These are phyloP conservation scores for Elysia chlorotica DNA, from an alignment of 1,140 invertebrate genomes.

Conservation along the genomic window DNA sequence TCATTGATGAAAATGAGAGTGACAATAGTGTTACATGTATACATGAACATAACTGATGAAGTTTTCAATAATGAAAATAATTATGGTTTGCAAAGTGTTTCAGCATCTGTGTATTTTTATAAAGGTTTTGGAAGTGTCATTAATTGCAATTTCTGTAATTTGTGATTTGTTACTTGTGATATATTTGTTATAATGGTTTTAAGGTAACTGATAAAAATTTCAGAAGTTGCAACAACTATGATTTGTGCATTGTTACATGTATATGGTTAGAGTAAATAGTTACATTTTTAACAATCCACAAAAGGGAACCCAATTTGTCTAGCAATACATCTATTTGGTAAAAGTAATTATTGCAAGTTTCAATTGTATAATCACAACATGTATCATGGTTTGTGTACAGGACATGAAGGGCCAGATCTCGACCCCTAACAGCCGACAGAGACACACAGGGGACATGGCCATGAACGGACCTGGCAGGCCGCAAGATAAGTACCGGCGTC, in stretches of 20 bases:
- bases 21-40: no score
- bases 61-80: no score
- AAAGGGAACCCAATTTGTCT: no score
- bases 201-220: neutral
- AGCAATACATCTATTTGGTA: no score
- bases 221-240: no score
- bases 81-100: neutral
- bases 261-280: no score
- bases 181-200: neutral
- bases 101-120: neutral
- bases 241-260: no score
- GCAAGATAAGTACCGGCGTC: conserved; percentile 79
- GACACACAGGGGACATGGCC: conserved; percentile 37
- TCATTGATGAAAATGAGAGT: no score
- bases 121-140: neutral
- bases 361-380: no score
- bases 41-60: no score
- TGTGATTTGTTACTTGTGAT: neutral
- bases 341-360: no score
- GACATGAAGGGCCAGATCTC: conserved; percentile 87
- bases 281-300: no score
- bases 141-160: neutral
- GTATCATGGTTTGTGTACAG: conserved; percentile 69
- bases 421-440: conserved; percentile 67
- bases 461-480: conserved; percentile 61